These are phyloP conservation scores for Exocentrus adspersus DNA, from an alignment of 2,888 invertebrate genomes.

Conservation along the genomic window DNA sequence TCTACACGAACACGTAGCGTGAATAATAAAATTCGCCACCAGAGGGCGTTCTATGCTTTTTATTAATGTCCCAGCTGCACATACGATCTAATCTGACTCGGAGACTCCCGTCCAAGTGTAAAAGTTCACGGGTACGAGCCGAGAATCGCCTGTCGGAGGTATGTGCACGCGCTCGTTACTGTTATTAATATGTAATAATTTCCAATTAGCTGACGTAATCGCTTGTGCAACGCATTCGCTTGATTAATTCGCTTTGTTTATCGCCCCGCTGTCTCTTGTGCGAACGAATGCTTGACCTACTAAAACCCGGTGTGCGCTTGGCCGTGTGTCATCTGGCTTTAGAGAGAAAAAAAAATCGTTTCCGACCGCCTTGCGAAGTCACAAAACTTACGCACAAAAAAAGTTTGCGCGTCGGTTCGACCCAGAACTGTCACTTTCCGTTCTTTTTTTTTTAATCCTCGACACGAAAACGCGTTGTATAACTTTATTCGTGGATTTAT, in stretches of 20 bases:
- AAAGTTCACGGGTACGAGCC: conserved; percentile 43
- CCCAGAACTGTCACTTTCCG: neutral
- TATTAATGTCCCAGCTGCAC: conserved; percentile 42
- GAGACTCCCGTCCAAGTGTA: conserved; percentile 42
- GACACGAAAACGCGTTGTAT: neutral
- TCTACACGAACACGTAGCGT: too few species aligned
- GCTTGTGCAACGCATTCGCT: conserved; percentile 15
- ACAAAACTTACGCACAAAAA: too few species aligned
- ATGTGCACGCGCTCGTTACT: conserved; percentile 14
- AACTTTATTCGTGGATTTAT: neutral
- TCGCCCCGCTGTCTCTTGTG: conserved; percentile 15
- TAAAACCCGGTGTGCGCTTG: too few species aligned
- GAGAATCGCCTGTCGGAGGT: conserved; percentile 13
- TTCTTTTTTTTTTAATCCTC: neutral
- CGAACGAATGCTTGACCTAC: conserved; percentile 22
- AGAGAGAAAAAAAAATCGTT: too few species aligned
- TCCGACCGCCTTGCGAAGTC: too few species aligned
- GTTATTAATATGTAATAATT: conserved; percentile 28
- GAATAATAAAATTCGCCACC: too few species aligned
- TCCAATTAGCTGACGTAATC: conserved; percentile 27
- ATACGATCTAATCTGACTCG: conserved; percentile 44
- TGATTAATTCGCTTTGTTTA: conserved; percentile 28
- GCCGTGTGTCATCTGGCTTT: too few species aligned
- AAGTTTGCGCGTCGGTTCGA: too few species aligned
- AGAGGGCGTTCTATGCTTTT: too few species aligned